These are phyloP conservation scores for Neotoma lepida DNA, from an alignment of 2,113 vertebrate genomes.

Conservation along the genomic window DNA sequence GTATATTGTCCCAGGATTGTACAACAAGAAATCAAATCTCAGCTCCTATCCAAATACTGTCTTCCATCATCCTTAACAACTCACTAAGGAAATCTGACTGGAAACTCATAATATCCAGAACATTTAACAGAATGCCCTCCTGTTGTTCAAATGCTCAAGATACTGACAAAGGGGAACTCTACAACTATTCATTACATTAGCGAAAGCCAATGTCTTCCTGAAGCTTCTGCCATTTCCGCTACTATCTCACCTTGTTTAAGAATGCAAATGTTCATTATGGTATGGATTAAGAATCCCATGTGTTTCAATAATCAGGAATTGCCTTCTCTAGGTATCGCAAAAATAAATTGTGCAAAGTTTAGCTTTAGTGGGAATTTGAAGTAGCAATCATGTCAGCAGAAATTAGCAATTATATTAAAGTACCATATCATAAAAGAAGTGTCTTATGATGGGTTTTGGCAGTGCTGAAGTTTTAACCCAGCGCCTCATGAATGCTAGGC, in stretches of 20 bases:
- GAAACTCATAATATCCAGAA: neutral
- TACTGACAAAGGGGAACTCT: neutral
- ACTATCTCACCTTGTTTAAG: neutral
- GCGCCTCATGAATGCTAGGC: neutral
- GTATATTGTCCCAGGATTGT: neutral
- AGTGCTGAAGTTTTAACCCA: neutral
- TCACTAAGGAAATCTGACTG: neutral
- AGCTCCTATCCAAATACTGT: neutral
- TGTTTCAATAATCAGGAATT: neutral
- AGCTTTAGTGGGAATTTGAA: neutral
- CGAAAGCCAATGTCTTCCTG: neutral
- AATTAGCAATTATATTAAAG: neutral
- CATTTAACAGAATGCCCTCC: neutral
- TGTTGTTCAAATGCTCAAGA: neutral
- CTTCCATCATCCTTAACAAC: neutral
- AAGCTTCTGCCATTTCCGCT: neutral
- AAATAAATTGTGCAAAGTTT: neutral
- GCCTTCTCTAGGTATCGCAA: neutral
- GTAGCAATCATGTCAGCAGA: neutral
- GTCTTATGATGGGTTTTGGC: neutral
- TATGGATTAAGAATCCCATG: neutral
- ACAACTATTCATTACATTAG: neutral
- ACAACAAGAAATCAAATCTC: neutral
- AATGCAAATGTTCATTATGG: neutral
- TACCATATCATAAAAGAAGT: neutral